Percentiles rank a stretch among this genome's conserved stretches.
Conservation (phyloP, 2,113 vertebrate species). For the Pollachius pollachius region DNA sequence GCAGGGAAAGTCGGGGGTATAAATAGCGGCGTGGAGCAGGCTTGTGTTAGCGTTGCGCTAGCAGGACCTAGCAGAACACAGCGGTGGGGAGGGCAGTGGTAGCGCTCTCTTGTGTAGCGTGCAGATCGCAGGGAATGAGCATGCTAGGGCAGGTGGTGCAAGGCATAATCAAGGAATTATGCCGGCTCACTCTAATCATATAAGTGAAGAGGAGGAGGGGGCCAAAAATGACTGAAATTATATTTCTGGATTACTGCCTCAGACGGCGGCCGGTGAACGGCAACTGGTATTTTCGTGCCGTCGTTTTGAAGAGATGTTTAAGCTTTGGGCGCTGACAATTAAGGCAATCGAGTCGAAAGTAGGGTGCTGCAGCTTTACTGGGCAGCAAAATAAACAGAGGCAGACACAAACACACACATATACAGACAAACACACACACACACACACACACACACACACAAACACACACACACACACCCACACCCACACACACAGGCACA, state of each 20-base stretch:
- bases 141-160: conserved; percentile 62
- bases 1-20: conserved; percentile 12
- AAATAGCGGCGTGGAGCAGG: neutral
- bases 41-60: conserved; percentile 21
- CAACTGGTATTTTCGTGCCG: conserved; percentile 52
- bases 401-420: conserved; percentile 20
- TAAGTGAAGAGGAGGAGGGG: conserved; percentile 45
- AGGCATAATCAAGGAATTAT: conserved; percentile 79
- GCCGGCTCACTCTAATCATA: conserved; percentile 80
- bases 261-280: conserved; percentile 37
- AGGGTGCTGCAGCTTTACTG: conserved; percentile 47
- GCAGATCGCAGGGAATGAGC: conserved; percentile 50
- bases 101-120: conserved; percentile 31
- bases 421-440: conserved; percentile 15
- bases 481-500: conserved; percentile 19
- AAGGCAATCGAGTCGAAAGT: conserved; percentile 39
- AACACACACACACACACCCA: no score
- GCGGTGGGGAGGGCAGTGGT: conserved; percentile 21
- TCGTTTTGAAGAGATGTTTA: conserved; percentile 55
- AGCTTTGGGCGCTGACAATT: conserved; percentile 41
- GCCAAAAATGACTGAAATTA: conserved; percentile 63
- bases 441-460: no score
- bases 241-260: conserved; percentile 55
- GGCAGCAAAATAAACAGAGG: conserved; percentile 17
- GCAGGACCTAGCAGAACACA: conserved; percentile 24